Conservation (phyloP, 2,113 vertebrate species). For the Seriola quinqueradiata region DNA sequence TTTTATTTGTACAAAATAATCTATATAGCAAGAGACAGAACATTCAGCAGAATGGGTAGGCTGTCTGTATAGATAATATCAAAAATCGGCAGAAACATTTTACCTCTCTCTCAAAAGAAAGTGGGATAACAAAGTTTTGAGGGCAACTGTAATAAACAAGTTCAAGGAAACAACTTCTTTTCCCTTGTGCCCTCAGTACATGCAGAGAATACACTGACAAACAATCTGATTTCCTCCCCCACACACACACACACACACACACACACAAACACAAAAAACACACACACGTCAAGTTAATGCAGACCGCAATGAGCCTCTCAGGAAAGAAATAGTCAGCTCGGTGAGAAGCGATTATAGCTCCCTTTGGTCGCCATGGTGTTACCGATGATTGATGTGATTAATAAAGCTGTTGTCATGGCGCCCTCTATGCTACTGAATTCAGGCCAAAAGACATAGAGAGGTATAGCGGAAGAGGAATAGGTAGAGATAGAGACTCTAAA, state of each 20-base stretch:
- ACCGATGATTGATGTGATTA: slow-evolving; percentile 86
- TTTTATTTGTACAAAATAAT: slow-evolving; percentile 16
- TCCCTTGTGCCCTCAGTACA: slow-evolving; percentile 30
- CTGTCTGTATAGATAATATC: slow-evolving; percentile 21
- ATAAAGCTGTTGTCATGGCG: slow-evolving; percentile 83
- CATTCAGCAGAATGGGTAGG: background rate
- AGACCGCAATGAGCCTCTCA: slow-evolving; percentile 65
- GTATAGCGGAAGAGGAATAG: slow-evolving; percentile 28
- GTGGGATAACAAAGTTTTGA: slow-evolving; percentile 52
- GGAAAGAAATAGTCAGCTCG: slow-evolving; percentile 71
- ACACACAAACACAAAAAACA: background rate
- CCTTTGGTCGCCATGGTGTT: slow-evolving; percentile 74
- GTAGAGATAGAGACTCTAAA: slow-evolving; percentile 55
- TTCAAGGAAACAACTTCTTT: slow-evolving; percentile 61
- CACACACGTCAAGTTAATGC: slow-evolving; percentile 68
- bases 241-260: slow-evolving; percentile 26
- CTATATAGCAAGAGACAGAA: background rate
- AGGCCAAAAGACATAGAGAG: slow-evolving; percentile 60
- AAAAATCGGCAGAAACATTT: slow-evolving; percentile 46
- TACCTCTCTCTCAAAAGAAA: slow-evolving; percentile 34
- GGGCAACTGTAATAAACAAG: slow-evolving; percentile 58
- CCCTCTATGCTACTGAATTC: slow-evolving; percentile 68
- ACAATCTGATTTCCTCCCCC: slow-evolving; percentile 63
- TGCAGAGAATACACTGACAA: slow-evolving; percentile 51
- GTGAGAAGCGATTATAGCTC: slow-evolving; percentile 76